These are phyloP conservation scores for Steinernema scapterisci DNA, from an alignment of 2,888 invertebrate genomes.

Conservation along the genomic window DNA sequence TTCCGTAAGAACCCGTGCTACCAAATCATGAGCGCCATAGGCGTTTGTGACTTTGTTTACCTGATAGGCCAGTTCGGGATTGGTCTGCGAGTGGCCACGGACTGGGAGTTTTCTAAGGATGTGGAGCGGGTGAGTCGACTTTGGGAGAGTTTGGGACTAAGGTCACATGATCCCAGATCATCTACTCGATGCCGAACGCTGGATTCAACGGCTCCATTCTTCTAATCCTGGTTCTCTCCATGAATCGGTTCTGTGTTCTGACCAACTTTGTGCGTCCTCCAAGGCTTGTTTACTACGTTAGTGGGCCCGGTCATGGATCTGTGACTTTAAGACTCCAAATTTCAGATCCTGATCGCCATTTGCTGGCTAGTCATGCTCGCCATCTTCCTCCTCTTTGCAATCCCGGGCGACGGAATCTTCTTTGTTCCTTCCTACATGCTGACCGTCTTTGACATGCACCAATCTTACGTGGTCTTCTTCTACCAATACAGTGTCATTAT, in stretches of 20 bases:
- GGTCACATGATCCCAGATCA: background rate
- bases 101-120: background rate
- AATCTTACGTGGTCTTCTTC: background rate
- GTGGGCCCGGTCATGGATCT: too few species aligned
- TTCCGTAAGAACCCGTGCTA: background rate
- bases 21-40: conserved; percentile 1
- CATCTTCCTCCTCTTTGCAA: background rate
- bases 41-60: background rate
- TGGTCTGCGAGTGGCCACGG: background rate
- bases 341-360: background rate
- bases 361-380: background rate
- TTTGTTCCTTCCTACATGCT: background rate
- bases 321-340: too few species aligned
- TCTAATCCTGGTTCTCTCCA: background rate
- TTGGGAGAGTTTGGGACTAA: background rate
- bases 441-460: background rate
- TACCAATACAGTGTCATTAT: background rate
- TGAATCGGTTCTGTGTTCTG: background rate
- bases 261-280: background rate
- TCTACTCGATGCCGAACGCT: background rate
- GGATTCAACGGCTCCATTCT: background rate
- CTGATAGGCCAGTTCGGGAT: background rate
- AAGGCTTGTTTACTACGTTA: too few species aligned
- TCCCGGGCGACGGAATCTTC: background rate
- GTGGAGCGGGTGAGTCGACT: background rate